A percentile compares a stretch with the other conserved stretches of the same genome.
Evolutionary conservation across 1,140 invertebrate species (phyloP).

Genomic region (Tetragonula clypearis): DNA sequence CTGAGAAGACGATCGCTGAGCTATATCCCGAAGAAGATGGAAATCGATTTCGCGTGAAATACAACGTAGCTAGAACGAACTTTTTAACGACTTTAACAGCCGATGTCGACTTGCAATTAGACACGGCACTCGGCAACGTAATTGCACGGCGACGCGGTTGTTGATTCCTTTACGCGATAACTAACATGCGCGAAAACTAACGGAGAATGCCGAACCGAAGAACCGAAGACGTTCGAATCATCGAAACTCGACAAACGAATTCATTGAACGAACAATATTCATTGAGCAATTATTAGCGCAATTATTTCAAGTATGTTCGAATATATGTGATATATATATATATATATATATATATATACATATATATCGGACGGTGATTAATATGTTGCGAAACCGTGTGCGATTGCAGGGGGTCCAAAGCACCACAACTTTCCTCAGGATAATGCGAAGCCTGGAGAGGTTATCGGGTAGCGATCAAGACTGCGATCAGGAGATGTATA

Average conservation of each 20-base stretch:
- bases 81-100: not conserved
- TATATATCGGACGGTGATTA: not conserved
- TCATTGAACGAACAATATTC: not conserved
- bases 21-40: not conserved
- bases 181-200: not conserved
- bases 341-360: no score
- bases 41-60: not conserved
- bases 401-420: constrained; percentile 46
- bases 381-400: constrained; percentile 23
- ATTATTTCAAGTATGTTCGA: not conserved
- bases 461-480: constrained; percentile 81
- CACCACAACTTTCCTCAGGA: constrained; percentile 66
- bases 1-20: not conserved
- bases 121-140: not conserved
- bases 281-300: not conserved
- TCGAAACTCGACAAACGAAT: not conserved
- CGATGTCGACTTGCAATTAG: not conserved
- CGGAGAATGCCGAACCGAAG: not conserved
- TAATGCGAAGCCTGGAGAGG: constrained; percentile 81
- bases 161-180: not conserved
- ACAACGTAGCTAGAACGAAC: no score
- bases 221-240: not conserved
- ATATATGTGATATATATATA: no score
- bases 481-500: constrained; percentile 81
- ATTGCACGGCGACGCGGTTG: not conserved